phyloP scores from a whole-genome alignment of 1,140 invertebrate genomes.

The Planococcus citri region DNA sequence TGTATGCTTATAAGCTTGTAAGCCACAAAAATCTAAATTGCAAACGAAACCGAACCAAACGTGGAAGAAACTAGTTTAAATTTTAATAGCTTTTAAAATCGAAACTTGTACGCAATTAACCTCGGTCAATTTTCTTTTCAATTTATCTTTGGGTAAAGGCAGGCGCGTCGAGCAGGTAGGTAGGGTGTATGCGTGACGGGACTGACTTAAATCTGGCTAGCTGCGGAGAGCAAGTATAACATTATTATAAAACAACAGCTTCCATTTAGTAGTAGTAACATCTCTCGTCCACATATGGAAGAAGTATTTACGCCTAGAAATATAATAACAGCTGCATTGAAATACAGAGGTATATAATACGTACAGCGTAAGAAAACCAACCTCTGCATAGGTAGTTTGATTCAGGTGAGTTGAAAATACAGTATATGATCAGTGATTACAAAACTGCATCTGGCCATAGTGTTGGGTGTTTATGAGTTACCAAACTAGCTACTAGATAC shows the following conservation, averaged over 20 bases:
- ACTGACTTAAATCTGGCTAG: not conserved
- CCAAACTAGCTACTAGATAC: too few species aligned
- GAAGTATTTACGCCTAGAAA: not conserved
- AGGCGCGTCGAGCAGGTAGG: too few species aligned
- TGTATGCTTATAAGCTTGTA: too few species aligned
- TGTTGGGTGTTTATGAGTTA: too few species aligned
- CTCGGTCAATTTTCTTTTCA: not conserved
- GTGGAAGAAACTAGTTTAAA: not conserved
- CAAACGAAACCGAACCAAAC: not conserved
- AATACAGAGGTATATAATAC: too few species aligned
- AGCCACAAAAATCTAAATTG: constrained; percentile 3
- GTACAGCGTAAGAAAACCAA: too few species aligned
- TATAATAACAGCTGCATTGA: not conserved
- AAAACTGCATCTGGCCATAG: not conserved
- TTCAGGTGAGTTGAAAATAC: not conserved
- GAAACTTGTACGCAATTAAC: constrained; percentile 3
- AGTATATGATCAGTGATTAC: not conserved
- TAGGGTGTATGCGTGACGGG: not conserved
- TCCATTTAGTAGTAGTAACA: not conserved
- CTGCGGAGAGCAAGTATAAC: too few species aligned
- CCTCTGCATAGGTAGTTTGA: not conserved
- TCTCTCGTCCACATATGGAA: not conserved
- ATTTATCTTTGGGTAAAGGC: not conserved
- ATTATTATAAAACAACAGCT: constrained; percentile 4
- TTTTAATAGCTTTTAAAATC: constrained; percentile 4